Percentiles rank a stretch among this genome's conserved stretches.
These are phyloP conservation scores for Pleuronectes platessa DNA, from an alignment of 2,113 vertebrate genomes.

Conservation along the genomic window DNA sequence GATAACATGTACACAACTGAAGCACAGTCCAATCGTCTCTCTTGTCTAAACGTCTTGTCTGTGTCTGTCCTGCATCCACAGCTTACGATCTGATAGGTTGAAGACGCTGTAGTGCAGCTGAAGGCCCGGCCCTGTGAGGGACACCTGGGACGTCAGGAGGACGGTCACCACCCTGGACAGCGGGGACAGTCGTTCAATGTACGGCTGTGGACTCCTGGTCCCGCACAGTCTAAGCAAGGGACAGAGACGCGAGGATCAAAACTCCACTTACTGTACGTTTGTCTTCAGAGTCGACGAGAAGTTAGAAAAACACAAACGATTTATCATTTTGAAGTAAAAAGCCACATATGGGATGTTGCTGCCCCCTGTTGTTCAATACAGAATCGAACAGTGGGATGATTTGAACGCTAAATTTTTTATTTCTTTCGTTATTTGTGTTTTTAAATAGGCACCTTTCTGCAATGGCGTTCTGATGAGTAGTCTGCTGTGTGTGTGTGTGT, in stretches of 20 bases:
- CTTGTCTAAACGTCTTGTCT: neutral
- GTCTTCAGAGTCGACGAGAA: too few species aligned
- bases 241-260: neutral
- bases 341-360: slow-evolving; percentile 2
- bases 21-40: neutral
- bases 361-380: slow-evolving; percentile 40
- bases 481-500: neutral
- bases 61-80: neutral
- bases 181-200: slow-evolving; percentile 85
- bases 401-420: neutral
- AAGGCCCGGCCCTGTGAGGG: slow-evolving; percentile 90
- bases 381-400: neutral
- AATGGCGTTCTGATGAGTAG: neutral
- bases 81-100: slow-evolving; percentile 93
- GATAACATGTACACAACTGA: neutral
- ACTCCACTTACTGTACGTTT: neutral
- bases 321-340: neutral
- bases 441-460: too few species aligned
- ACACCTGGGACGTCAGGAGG: slow-evolving; percentile 89
- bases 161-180: slow-evolving; percentile 80
- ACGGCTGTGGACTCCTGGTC: slow-evolving; percentile 85
- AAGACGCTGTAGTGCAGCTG: slow-evolving; percentile 89
- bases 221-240: slow-evolving; percentile 87
- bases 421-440: neutral
- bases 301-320: too few species aligned